phyloP scores from a whole-genome alignment of 1,140 invertebrate species.

The Whitmania pigra region DNA sequence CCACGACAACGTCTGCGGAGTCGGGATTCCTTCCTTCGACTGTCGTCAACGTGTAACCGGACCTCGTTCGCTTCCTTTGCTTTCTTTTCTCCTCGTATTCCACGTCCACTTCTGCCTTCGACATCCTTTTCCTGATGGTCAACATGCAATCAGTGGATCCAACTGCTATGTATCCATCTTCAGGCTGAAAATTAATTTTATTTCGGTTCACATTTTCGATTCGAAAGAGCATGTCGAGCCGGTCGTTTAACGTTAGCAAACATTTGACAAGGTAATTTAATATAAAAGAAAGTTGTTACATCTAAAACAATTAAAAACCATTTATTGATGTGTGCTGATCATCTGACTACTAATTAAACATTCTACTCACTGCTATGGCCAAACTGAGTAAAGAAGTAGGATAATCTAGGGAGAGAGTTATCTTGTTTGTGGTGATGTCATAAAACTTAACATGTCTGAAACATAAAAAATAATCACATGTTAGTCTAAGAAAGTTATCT shows the following conservation, averaged over 20 bases:
- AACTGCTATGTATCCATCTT: slow-evolving; percentile 70
- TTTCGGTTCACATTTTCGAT: background rate
- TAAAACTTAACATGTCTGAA: slow-evolving; percentile 77
- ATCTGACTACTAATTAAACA: background rate
- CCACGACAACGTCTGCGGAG: slow-evolving; percentile 31
- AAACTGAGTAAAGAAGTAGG: slow-evolving; percentile 78
- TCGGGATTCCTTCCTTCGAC: background rate
- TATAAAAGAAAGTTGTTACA: background rate
- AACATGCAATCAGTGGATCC: slow-evolving; percentile 85
- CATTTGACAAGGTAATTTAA: background rate
- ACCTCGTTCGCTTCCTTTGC: slow-evolving; percentile 42
- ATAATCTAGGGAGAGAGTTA: slow-evolving; percentile 75
- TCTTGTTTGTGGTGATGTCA: slow-evolving; percentile 67
- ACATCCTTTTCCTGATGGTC: slow-evolving; percentile 63
- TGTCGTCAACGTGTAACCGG: background rate
- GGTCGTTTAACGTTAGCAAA: background rate
- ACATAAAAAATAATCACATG: slow-evolving; percentile 20
- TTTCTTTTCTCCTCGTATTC: slow-evolving; percentile 32
- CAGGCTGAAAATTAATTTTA: slow-evolving; percentile 44
- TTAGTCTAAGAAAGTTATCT: slow-evolving; percentile 58
- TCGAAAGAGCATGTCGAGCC: background rate
- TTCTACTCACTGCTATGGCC: slow-evolving; percentile 55
- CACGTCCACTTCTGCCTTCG: slow-evolving; percentile 32
- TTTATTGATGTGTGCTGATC: background rate
- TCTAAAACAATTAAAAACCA: background rate